These are phyloP conservation scores for Salticus scenicus DNA, from an alignment of 2,888 invertebrate genomes.

Conservation along the genomic window DNA sequence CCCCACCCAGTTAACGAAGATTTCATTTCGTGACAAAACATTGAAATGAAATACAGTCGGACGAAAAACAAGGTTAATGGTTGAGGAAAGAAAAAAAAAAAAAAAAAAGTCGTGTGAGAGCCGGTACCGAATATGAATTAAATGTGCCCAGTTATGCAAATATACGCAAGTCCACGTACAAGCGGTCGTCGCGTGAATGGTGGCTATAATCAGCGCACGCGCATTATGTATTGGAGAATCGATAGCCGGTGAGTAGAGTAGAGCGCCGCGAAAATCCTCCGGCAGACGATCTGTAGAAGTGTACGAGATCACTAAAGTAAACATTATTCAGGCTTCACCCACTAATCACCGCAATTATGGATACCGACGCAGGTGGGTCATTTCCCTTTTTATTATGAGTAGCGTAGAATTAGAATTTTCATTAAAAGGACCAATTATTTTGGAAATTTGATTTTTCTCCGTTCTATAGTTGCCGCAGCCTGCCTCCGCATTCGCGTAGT, in stretches of 20 bases:
- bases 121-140: background rate
- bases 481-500: conserved; percentile 35
- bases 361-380: conserved; percentile 52
- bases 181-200: conserved; percentile 20
- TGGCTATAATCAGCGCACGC: conserved; percentile 22
- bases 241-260: conserved; percentile 31
- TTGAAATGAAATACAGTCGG: background rate
- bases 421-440: too few species aligned
- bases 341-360: conserved; percentile 20
- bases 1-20: background rate
- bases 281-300: conserved; percentile 45
- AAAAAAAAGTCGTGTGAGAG: background rate
- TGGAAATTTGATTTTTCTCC: too few species aligned
- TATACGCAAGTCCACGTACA: conserved; percentile 19
- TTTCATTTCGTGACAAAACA: background rate
- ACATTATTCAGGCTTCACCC: conserved; percentile 30
- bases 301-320: conserved; percentile 26
- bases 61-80: too few species aligned
- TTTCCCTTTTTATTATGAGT: background rate
- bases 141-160: conserved; percentile 26
- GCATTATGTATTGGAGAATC: conserved; percentile 8
- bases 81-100: background rate
- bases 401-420: too few species aligned
- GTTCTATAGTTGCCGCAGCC: conserved; percentile 5
- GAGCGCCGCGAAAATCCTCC: conserved; percentile 27